A percentile compares a stretch with the other conserved stretches of the same genome.
These are phyloP conservation scores for Nasonia longicornis DNA, from an alignment of 1,140 invertebrate genomes.

Conservation along the genomic window DNA sequence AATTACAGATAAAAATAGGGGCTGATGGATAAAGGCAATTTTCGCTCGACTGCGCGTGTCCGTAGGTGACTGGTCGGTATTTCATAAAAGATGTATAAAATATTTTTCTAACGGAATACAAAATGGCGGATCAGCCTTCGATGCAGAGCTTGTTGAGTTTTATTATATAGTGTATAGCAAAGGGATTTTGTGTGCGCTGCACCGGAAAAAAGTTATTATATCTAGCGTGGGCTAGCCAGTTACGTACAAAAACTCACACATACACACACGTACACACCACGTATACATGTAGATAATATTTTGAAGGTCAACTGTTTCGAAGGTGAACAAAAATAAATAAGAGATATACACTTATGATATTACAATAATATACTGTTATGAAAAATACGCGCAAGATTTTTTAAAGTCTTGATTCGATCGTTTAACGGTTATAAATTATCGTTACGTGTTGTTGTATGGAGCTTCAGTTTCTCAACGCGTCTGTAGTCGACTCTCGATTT, in stretches of 20 bases:
- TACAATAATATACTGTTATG: constrained; percentile 1
- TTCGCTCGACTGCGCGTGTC: neutral
- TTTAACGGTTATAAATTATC: neutral
- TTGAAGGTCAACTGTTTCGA: constrained; percentile 6
- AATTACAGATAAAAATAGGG: neutral
- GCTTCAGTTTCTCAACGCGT: neutral
- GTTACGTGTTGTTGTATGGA: neutral
- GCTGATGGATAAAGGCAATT: neutral
- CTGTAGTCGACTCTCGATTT: neutral
- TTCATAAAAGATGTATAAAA: constrained; percentile 32
- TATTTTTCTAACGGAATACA: constrained; percentile 44
- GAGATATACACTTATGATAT: constrained; percentile 3
- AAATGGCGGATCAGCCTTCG: constrained; percentile 42
- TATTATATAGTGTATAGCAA: constrained; percentile 29
- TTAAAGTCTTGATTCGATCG: constrained; percentile 3
- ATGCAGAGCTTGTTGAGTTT: constrained; percentile 42
- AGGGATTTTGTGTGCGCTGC: constrained; percentile 24
- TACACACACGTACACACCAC: too few species aligned
- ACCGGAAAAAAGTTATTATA: constrained; percentile 23
- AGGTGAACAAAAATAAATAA: neutral
- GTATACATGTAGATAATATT: constrained; percentile 35
- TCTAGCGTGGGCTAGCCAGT: constrained; percentile 19
- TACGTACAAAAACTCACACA: constrained; percentile 36
- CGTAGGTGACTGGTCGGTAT: neutral
- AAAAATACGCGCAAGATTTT: constrained; percentile 28